A percentile compares a stretch with the other conserved stretches of the same genome.
Evolutionary conservation across 2,113 vertebrate species (phyloP).

Genomic region (Azemiops feae): DNA sequence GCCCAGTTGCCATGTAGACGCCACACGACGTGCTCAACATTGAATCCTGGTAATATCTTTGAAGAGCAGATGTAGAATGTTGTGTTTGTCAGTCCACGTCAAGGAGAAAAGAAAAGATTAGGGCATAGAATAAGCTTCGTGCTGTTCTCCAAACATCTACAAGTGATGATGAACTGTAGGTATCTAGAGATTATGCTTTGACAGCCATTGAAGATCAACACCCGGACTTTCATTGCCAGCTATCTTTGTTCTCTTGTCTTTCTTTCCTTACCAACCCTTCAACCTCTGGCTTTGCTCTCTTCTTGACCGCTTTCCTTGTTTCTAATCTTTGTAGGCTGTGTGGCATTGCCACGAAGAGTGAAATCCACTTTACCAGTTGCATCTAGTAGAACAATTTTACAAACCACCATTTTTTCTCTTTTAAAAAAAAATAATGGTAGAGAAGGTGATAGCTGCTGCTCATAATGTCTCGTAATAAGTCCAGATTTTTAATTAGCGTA

Average conservation of each 20-base stretch:
- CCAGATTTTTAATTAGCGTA: no score
- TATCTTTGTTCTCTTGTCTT: background rate
- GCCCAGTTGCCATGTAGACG: background rate
- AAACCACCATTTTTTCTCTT: background rate
- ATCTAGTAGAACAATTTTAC: background rate
- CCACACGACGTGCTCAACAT: background rate
- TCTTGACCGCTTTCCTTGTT: background rate
- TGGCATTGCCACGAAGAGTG: background rate
- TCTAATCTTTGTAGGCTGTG: background rate
- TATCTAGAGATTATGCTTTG: background rate
- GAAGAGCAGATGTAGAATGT: background rate
- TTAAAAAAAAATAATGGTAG: background rate
- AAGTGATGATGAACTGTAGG: background rate
- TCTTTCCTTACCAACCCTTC: background rate
- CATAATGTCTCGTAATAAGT: background rate
- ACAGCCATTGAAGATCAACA: background rate
- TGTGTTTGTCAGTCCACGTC: background rate
- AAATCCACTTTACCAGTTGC: background rate
- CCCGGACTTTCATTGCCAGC: no score
- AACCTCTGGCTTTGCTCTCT: background rate
- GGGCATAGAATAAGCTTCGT: background rate
- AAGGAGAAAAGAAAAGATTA: background rate
- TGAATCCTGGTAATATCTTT: background rate
- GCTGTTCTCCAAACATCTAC: background rate
- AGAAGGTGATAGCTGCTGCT: background rate